Base-by-base conservation (phyloP, 1,140 invertebrate genomes). In the Penaeus indicus region DNA sequence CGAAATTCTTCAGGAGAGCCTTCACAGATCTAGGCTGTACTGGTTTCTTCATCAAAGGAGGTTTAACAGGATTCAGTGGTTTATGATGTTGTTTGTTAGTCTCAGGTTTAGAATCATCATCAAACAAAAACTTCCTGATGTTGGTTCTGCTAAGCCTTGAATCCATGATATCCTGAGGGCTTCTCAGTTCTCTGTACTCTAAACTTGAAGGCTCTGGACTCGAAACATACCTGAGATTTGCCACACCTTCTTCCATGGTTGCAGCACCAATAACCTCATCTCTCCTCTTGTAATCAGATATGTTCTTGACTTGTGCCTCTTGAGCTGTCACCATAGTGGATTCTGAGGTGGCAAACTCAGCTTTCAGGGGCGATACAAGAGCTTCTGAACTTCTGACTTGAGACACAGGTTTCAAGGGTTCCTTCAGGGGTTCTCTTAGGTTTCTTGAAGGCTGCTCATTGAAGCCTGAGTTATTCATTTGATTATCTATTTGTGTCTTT, bases 1-100 rank as follows among this genome's bases (percentile, higher is more conserved):
- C 94, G 89, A 94, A 94, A 88, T 94, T 93, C 1, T 94, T 93
- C 19, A 94, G 80, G 1, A 94, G 90, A 89, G 94, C 94, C 88
- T 93, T 94, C 0, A 94, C 94, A 1, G 94, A 94, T 85, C 94
- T 94, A 81, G 91, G 88, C 77, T 88, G 67, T 32, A 60, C 18
- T 80, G 84, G 72, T 72, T 90, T 79, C 69, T 64, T 80, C 90
- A 85, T 90, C 21, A 87, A 38, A 64, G 84, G 87, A 25, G 90
- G 90, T 42, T 90, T 90, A 16, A 88, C 72, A 25, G 69, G 77
- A 63, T 82, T 85, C 54, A 85, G 18, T 54, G 62, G 79, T 18
- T 86, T 83, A 3, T 84, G 84, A 77, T 54, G 16, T 21, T 89
- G 42, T 42, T 47, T 83, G 19, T 62, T 42, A 27, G 84, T 82